phyloP scores from a whole-genome alignment of 2,888 invertebrate genomes.

The Molorchus minor region DNA sequence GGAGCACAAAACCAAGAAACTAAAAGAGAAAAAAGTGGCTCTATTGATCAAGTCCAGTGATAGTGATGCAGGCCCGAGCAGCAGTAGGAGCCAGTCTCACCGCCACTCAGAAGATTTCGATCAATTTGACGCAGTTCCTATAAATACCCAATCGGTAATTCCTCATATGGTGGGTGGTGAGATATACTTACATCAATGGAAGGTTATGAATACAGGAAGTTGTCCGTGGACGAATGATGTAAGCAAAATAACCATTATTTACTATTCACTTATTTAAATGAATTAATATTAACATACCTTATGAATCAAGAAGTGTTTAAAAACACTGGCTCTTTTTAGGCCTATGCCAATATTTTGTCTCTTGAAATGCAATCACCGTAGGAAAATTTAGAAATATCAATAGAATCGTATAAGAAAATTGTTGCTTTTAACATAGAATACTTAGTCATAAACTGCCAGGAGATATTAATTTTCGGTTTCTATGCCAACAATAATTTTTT shows the following conservation, averaged over 20 bases:
- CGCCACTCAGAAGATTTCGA: conserved; percentile 20
- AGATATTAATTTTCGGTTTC: too few relatives aligned
- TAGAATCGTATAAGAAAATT: too few relatives aligned
- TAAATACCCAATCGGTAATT: conserved; percentile 34
- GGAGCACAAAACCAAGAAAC: conserved; percentile 60
- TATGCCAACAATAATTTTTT: too few relatives aligned
- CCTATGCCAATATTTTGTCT: too few relatives aligned
- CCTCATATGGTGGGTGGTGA: conserved; percentile 58
- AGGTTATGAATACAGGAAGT: conserved; percentile 59
- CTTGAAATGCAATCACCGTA: too few relatives aligned
- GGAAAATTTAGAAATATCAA: too few relatives aligned
- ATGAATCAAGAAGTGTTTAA: too few relatives aligned
- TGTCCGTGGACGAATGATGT: conserved; percentile 57
- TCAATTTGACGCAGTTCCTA: conserved; percentile 44
- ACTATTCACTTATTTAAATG: too few relatives aligned
- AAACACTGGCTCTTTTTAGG: too few relatives aligned
- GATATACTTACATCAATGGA: conserved; percentile 59
- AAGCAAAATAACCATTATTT: conserved; percentile 33
- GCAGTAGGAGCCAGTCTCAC: conserved; percentile 15
- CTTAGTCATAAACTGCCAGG: too few relatives aligned
- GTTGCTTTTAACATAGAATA: too few relatives aligned
- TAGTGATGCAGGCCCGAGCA: conserved; percentile 37
- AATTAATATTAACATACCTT: too few relatives aligned
- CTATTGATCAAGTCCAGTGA: conserved; percentile 50
- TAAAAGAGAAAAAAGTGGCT: conserved; percentile 59